Evolutionary conservation across 2,888 invertebrate genomes (phyloP).

Genomic region (Spialia ferax): DNA sequence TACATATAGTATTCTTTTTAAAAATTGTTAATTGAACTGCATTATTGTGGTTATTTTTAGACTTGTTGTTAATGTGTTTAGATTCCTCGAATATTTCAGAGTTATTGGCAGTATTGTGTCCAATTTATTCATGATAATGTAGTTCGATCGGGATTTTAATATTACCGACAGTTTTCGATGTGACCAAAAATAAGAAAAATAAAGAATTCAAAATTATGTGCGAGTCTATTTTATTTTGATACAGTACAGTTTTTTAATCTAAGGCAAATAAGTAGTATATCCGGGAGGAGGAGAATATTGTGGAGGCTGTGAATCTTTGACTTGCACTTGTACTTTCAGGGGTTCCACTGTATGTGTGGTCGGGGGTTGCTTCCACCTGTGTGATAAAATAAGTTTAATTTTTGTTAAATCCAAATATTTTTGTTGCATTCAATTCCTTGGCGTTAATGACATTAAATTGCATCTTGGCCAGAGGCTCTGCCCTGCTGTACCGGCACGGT

Average conservation of each 20-base stretch:
- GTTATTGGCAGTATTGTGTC: constrained; percentile 69
- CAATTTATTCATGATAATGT: constrained; percentile 63
- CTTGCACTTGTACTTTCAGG: constrained; percentile 63
- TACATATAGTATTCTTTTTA: constrained; percentile 54
- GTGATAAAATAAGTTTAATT: too few species aligned
- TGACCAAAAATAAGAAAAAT: constrained; percentile 68
- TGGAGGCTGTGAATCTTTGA: constrained; percentile 65
- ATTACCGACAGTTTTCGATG: constrained; percentile 63
- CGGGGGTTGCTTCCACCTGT: constrained; percentile 77
- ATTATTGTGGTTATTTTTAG: constrained; percentile 65
- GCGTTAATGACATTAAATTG: too few species aligned
- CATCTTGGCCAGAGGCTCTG: too few species aligned
- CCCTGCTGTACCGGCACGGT: too few species aligned
- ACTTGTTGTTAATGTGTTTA: constrained; percentile 57
- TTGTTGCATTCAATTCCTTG: too few species aligned
- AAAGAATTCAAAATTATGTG: constrained; percentile 42
- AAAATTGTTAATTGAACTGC: constrained; percentile 69
- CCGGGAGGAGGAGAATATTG: constrained; percentile 78
- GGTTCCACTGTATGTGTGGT: constrained; percentile 56
- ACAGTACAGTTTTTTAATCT: constrained; percentile 33
- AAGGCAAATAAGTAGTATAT: constrained; percentile 73
- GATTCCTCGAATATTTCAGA: constrained; percentile 70
- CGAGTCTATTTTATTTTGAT: constrained; percentile 6
- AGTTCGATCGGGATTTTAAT: constrained; percentile 61
- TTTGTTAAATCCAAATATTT: too few species aligned